Percentiles rank a stretch among this genome's conserved stretches.
Evolutionary conservation across 2,888 invertebrate species (phyloP).

Genomic region (Rotaria socialis): DNA sequence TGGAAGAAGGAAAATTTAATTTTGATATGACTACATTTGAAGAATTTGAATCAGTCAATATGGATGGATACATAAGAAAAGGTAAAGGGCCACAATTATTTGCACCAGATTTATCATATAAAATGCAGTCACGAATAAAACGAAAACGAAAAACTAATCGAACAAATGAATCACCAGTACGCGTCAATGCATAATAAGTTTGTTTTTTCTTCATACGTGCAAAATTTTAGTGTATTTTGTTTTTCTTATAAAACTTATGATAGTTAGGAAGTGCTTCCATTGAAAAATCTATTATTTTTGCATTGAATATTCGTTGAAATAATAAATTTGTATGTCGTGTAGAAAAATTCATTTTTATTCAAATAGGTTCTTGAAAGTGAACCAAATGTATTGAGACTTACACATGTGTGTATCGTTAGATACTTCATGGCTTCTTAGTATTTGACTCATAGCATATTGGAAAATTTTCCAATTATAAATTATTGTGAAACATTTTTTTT

Average conservation of each 20-base stretch:
- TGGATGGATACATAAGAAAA: background rate
- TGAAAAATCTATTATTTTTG: background rate
- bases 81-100: slow-evolving; percentile 18
- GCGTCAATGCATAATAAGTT: background rate
- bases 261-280: too few species aligned
- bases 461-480: too few species aligned
- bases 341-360: too few species aligned
- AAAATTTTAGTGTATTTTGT: background rate
- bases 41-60: slow-evolving; percentile 30
- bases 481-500: too few species aligned
- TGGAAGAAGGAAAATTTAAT: background rate
- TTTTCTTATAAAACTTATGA: background rate
- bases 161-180: background rate
- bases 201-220: background rate
- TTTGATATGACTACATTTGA: slow-evolving; percentile 26
- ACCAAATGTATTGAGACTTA: too few species aligned
- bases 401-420: too few species aligned
- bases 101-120: background rate
- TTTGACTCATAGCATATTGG: too few species aligned
- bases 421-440: too few species aligned
- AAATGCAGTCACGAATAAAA: background rate
- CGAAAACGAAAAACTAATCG: background rate
- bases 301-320: too few species aligned
- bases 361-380: too few species aligned
- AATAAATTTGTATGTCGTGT: too few species aligned